Percentiles rank a stretch among this genome's conserved stretches.
Conservation (phyloP, 2,888 invertebrate species). For the Antheraea yamamai region DNA sequence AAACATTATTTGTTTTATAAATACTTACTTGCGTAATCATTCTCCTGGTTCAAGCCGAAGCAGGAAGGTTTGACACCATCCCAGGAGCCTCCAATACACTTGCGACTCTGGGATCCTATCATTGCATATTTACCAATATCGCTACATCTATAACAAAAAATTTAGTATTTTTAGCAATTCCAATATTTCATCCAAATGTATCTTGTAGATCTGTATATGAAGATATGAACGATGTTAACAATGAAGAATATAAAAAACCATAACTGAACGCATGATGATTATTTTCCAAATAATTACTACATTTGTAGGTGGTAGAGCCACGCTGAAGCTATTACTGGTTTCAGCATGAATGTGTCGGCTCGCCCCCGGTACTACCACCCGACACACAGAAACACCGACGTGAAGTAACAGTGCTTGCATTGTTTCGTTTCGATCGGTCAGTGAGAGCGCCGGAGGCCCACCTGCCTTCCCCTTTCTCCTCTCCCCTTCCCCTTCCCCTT, state of each 20-base stretch:
- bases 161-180: not conserved
- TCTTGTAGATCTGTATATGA: not conserved
- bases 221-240: not conserved
- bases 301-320: no score
- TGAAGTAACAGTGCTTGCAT: no score
- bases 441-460: no score
- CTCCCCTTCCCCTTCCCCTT: no score
- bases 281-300: not conserved
- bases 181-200: not conserved
- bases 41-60: constrained; percentile 91
- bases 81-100: constrained; percentile 91
- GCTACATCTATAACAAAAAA: constrained; percentile 81
- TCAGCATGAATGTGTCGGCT: no score
- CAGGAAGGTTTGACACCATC: constrained; percentile 90
- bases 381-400: no score
- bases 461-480: no score
- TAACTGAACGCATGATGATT: no score
- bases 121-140: constrained; percentile 94
- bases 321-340: no score
- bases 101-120: constrained; percentile 87
- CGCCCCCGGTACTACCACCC: no score
- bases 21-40: constrained; percentile 90
- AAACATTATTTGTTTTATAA: not conserved
- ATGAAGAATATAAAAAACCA: no score
- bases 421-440: no score